These are phyloP conservation scores for Agrypnia vestita DNA, from an alignment of 1,140 invertebrate species.

Conservation along the genomic window DNA sequence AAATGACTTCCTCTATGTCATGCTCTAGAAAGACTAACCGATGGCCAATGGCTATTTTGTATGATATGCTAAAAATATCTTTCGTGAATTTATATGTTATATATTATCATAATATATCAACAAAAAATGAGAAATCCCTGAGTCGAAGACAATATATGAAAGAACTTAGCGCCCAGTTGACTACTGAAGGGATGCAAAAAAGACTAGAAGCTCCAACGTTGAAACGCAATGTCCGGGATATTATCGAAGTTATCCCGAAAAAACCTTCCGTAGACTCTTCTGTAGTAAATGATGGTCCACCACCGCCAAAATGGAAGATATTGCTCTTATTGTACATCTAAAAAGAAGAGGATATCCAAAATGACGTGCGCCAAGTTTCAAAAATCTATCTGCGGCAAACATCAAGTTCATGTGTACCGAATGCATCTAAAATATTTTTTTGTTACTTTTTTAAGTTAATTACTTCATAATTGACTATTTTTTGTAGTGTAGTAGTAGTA, in stretches of 20 bases:
- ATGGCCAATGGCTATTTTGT: too few relatives aligned
- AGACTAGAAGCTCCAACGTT: not conserved
- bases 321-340: not conserved
- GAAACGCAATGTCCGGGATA: conserved; percentile 8
- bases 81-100: not conserved
- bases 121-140: too few relatives aligned
- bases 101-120: conserved; percentile 4
- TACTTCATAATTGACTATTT: conserved; percentile 1
- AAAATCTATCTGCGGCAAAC: too few relatives aligned
- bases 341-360: not conserved
- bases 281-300: not conserved
- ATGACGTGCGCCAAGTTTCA: too few relatives aligned
- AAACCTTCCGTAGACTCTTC: not conserved
- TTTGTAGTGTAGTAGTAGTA: conserved; percentile 3
- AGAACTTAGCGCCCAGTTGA: not conserved
- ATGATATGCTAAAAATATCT: not conserved
- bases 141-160: too few relatives aligned
- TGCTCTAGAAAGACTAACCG: too few relatives aligned
- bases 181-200: not conserved
- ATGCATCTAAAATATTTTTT: conserved; percentile 3
- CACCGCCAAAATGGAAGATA: not conserved
- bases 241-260: conserved; percentile 2
- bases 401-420: too few relatives aligned
- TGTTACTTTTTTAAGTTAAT: not conserved
- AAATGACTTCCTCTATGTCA: too few relatives aligned